Percentiles rank a stretch among this genome's conserved stretches.
These are phyloP conservation scores for Clitarchus hookeri DNA, from an alignment of 2,888 invertebrate genomes.

Conservation along the genomic window DNA sequence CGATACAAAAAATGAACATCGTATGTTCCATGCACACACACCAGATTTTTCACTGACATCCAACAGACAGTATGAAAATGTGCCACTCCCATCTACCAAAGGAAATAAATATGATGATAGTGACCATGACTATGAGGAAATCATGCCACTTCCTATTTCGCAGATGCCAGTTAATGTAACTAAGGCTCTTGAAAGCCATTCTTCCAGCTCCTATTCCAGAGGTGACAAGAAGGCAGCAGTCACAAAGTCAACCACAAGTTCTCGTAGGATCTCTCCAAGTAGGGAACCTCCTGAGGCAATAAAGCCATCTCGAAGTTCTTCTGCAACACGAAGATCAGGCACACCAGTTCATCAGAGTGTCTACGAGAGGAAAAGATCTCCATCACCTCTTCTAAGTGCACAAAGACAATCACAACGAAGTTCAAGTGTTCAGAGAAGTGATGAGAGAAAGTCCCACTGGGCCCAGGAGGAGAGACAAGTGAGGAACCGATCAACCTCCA, in stretches of 20 bases:
- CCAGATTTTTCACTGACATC: background rate
- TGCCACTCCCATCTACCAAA: background rate
- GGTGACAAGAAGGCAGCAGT: background rate
- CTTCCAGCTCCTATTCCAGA: background rate
- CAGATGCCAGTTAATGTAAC: background rate
- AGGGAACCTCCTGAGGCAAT: background rate
- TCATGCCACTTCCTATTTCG: background rate
- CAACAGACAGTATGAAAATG: background rate
- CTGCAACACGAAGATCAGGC: background rate
- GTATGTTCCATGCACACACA: background rate
- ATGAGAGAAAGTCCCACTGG: background rate
- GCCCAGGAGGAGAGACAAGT: background rate
- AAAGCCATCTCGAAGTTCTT: background rate
- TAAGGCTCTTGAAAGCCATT: background rate
- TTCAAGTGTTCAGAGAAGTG: background rate
- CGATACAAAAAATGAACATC: background rate
- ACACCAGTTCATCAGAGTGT: background rate
- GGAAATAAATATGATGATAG: conserved; percentile 7
- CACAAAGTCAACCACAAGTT: background rate
- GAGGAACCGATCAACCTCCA: background rate
- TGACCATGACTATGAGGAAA: conserved; percentile 23
- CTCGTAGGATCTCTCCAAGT: background rate
- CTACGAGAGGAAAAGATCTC: background rate
- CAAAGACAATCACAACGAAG: background rate
- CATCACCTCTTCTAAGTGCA: background rate